These are phyloP conservation scores for Eupeodes latifasciatus DNA, from an alignment of 2,888 invertebrate species.

Conservation along the genomic window DNA sequence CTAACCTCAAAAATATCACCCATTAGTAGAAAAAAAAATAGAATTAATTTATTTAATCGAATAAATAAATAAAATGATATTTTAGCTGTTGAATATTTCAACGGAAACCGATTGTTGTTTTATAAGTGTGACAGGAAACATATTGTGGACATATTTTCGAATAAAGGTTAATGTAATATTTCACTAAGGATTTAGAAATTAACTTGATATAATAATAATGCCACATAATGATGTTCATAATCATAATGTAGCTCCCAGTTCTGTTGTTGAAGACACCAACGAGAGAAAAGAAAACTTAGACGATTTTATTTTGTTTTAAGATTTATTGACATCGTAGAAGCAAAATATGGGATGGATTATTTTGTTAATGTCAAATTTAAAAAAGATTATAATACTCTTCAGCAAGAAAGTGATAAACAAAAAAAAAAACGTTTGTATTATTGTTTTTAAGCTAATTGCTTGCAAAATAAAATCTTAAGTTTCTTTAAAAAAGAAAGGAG, in stretches of 20 bases:
- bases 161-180: slow-evolving; percentile 32
- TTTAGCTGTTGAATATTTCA: slow-evolving; percentile 61
- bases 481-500: no score
- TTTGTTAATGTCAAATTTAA: no score
- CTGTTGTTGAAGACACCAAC: neutral
- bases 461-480: no score
- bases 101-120: slow-evolving; percentile 40
- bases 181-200: neutral
- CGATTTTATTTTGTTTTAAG: neutral
- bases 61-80: slow-evolving; percentile 59
- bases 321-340: neutral
- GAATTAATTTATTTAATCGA: slow-evolving; percentile 46
- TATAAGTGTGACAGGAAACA: slow-evolving; percentile 65
- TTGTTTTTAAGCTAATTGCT: no score
- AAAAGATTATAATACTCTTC: no score
- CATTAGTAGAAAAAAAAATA: neutral
- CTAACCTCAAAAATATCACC: no score
- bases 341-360: neutral
- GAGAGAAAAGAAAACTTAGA: neutral
- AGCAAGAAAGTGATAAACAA: no score
- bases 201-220: slow-evolving; percentile 27
- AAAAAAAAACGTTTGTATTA: no score
- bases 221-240: neutral
- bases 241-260: neutral
- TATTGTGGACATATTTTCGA: slow-evolving; percentile 44